Base-by-base conservation (phyloP, 2,888 invertebrate genomes). In the Strigamia transsilvanica region DNA sequence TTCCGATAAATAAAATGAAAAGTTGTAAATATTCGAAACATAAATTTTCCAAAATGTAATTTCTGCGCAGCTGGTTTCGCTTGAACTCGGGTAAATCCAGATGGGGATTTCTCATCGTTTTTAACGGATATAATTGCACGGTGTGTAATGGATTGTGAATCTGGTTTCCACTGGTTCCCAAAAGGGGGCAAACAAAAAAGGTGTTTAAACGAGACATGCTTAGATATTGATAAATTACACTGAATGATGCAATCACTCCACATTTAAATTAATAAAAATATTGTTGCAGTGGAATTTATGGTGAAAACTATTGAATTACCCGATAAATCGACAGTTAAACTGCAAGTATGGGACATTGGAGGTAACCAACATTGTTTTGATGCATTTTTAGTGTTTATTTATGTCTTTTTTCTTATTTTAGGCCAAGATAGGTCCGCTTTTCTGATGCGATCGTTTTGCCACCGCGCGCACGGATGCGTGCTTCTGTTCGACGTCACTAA, bases 311-410 rank as follows among this genome's bases (percentile, higher is more conserved):
- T 80, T 7, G 21, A 42, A 27, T 80, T 41, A 51, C 18, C 38
- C 4, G 32, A 80, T 27, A 46, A 21, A 21, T 21, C 18, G 15
- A 23, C 51, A 9, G 46, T 80, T 21, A 80, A 80, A 51, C 23
- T 80, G 7, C 80, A 80, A 46, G 46, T 80, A 6, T 80, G 80
- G 80, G 80, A 80, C 46, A 80, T 80, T 51, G 80, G 80, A 80
- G 80, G 80, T 80, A 80, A 51, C 2, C 3, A 80, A 80, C 6
- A 32, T 34, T 23, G n/a, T 18, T 77, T 18, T 73, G 4, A 21
- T 23, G 5, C 4, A 27, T 3, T 4, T 18, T 3, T 77, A n/a
- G 1, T 23, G 6, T 18, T 77, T 51, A 7, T 23, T 1, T 46
- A 42, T 21, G 51, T 23, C 3, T 21, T 51, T 5, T 18, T 46